phyloP scores from a whole-genome alignment of 1,140 invertebrate genomes.

The Pteromalus puparum region DNA sequence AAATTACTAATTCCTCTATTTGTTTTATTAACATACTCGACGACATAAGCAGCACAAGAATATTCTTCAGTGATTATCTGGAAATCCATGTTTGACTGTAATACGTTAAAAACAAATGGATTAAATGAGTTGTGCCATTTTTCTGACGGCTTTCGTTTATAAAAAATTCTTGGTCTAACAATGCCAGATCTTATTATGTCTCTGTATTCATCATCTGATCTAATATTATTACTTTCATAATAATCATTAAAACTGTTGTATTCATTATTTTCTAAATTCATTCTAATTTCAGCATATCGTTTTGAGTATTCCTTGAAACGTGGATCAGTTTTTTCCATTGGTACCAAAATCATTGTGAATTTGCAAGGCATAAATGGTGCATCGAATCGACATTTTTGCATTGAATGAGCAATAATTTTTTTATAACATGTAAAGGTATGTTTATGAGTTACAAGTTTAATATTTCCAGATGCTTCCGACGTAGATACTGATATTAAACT shows the following conservation, averaged over 20 bases:
- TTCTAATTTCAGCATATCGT: not conserved
- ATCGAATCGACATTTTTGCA: constrained; percentile 62
- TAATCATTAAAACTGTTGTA: not conserved
- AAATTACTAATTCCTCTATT: constrained; percentile 67
- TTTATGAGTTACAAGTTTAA: constrained; percentile 54
- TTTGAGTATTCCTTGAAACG: not conserved
- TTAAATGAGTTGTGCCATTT: constrained; percentile 65
- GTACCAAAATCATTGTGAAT: constrained; percentile 54
- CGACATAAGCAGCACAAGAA: constrained; percentile 63
- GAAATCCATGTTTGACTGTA: constrained; percentile 59
- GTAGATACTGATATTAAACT: constrained; percentile 52
- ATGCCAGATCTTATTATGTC: not conserved
- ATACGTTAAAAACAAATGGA: constrained; percentile 60
- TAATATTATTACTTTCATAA: constrained; percentile 12
- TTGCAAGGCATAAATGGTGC: constrained; percentile 60
- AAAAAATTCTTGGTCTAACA: not conserved
- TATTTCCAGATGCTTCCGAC: constrained; percentile 57
- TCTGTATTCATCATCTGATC: not conserved
- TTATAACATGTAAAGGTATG: constrained; percentile 61
- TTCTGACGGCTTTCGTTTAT: constrained; percentile 56
- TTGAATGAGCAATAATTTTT: constrained; percentile 44
- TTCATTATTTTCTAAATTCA: not conserved
- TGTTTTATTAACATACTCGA: constrained; percentile 67
- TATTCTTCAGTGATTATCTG: constrained; percentile 2
- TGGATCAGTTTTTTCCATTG: constrained; percentile 54